Evolutionary conservation across 1,140 invertebrate species (phyloP), one percentile per base, ranked within the genome.

Genomic region (Drosophila pallidifrons): DNA sequence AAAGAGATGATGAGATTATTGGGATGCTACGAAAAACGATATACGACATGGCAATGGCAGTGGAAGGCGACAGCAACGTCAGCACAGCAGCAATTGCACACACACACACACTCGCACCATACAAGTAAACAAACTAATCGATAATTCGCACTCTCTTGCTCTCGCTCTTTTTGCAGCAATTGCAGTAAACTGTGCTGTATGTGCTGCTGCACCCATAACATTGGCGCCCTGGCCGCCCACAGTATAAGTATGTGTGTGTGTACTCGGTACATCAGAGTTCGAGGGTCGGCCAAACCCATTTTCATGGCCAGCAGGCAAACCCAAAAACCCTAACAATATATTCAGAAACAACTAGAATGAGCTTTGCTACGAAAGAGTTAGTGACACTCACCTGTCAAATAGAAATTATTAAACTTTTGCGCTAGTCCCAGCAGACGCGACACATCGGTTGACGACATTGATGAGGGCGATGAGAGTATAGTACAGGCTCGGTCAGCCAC

Each of bases 391-490:
- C 96, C 96, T 94, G 95, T 95, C 93, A 97, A 93, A 93, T 97
- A 97, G 93, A 97, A 97, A 94, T 96, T 96, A 93, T 97, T 97
- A 92, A 97, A 97, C 93, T 96, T 96, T 92, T 96, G 95, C 49
- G 96, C 96, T 86, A 97, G 94, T 93, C 95, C 95, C 79, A 96
- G 93, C 91, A 96, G 93, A 86, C 94, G 94, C 92, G 95, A 95
- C 79, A 82, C 85, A 85, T 94, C 93, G 30, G 71, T 75, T 63
- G 81, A 85, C 82, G 87, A 78, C 87, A 91, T 91, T 82, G 55
- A 54, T 51, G n/a, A 45, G 47, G 69, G 8, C 28, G 47, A 43
- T 46, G 57, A 8, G 25, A 60, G 61, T 55, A 55, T 55, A 75
- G 65, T 55, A 55, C 66, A 75, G 65, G 60, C 67, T 38, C 58